phyloP scores from a whole-genome alignment of 2,888 invertebrate species.

The Drosophila incognita region DNA sequence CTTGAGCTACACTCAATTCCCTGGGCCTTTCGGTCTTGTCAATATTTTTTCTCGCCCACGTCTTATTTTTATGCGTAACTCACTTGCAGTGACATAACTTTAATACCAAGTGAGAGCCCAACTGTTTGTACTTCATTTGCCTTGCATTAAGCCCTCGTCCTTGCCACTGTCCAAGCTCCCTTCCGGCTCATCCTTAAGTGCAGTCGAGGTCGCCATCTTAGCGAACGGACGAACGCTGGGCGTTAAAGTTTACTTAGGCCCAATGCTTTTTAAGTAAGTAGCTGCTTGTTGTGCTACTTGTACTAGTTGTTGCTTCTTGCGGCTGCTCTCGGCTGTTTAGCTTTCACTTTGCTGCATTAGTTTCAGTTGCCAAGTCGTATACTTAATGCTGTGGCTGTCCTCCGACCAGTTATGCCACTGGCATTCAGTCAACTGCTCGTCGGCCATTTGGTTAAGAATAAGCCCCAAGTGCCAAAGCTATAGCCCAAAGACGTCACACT shows the following conservation, averaged over 20 bases:
- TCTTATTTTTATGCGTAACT: conserved; percentile 66
- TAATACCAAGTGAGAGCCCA: conserved; percentile 56
- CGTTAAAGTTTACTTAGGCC: conserved; percentile 79
- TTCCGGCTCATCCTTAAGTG: conserved; percentile 65
- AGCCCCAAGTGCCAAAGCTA: conserved; percentile 58
- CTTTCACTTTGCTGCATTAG: conserved; percentile 77
- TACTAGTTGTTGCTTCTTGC: conserved; percentile 47
- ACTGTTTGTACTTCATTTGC: conserved; percentile 76
- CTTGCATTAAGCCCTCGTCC: conserved; percentile 72
- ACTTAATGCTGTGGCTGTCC: conserved; percentile 58
- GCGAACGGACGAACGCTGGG: conserved; percentile 32
- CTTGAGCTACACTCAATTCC: conserved; percentile 23
- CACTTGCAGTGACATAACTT: conserved; percentile 74
- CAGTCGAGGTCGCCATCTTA: conserved; percentile 63
- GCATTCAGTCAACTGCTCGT: conserved; percentile 28
- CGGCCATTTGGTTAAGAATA: conserved; percentile 44
- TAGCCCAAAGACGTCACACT: conserved; percentile 25
- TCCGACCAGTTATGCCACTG: conserved; percentile 51
- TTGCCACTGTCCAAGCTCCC: conserved; percentile 43
- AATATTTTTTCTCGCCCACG: conserved; percentile 63
- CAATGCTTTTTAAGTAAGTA: conserved; percentile 81
- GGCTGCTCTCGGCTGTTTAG: conserved; percentile 64
- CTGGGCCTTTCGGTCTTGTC: conserved; percentile 56
- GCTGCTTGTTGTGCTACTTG: conserved; percentile 62
- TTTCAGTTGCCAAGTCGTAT: conserved; percentile 52